phyloP scores from a whole-genome alignment of 2,797 vertebrate species.

The Hemitrygon akajei region DNA sequence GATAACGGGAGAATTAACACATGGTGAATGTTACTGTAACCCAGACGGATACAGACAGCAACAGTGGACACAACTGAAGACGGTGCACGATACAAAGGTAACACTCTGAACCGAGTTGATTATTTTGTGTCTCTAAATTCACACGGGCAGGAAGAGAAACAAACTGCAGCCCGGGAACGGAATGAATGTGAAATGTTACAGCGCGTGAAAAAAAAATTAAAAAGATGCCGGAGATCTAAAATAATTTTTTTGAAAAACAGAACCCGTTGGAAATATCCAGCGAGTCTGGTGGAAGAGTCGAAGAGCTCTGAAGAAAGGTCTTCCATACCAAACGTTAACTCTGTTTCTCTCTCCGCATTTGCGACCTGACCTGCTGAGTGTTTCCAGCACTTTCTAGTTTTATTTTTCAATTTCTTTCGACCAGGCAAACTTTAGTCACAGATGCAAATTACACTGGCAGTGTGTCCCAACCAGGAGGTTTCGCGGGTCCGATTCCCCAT shows the following conservation, averaged over 20 bases:
- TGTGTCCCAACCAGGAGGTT: background rate
- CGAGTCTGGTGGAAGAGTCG: background rate
- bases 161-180: background rate
- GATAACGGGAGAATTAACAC: background rate
- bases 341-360: no score
- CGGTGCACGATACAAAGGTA: no score
- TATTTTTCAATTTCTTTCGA: no score
- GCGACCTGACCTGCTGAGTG: no score
- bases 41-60: no score
- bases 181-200: background rate
- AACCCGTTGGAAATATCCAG: no score
- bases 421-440: background rate
- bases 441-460: background rate
- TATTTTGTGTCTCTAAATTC: background rate
- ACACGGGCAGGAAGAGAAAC: background rate
- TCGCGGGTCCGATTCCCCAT: background rate
- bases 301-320: no score
- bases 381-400: no score
- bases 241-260: no score
- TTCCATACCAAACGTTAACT: background rate
- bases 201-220: no score
- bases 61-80: no score
- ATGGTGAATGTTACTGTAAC: background rate
- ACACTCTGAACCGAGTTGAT: background rate
- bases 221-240: no score